These are phyloP conservation scores for Limnephilus auricula DNA, from an alignment of 2,888 invertebrate species.

Conservation along the genomic window DNA sequence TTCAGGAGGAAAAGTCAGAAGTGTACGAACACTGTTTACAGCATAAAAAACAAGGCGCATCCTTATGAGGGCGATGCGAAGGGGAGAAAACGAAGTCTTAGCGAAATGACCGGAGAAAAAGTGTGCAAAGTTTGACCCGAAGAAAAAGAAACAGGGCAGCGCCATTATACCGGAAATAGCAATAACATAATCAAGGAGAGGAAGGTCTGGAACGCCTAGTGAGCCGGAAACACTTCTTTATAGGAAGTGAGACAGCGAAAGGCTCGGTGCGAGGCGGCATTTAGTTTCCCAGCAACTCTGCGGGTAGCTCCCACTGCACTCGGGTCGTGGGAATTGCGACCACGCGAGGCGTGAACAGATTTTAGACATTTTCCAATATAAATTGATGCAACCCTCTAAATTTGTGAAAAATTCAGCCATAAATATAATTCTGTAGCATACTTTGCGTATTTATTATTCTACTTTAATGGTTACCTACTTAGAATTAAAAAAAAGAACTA, in stretches of 20 bases:
- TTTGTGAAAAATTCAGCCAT: not conserved
- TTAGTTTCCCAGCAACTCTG: not conserved
- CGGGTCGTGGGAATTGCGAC: not conserved
- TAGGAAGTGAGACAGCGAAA: slow-evolving; percentile 40
- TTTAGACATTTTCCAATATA: not conserved
- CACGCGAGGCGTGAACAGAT: not conserved
- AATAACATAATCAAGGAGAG: slow-evolving; percentile 61
- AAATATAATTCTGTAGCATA: not conserved
- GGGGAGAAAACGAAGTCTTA: not conserved
- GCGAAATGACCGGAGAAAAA: not conserved
- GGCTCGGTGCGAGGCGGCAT: not conserved
- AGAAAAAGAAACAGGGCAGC: not conserved
- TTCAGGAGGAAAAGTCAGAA: not conserved
- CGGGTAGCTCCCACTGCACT: not conserved
- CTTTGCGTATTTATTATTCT: no score
- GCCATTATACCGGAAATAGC: slow-evolving; percentile 49
- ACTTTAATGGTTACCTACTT: not conserved
- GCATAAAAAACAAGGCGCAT: not conserved
- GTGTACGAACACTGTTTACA: not conserved
- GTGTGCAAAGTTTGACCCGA: not conserved
- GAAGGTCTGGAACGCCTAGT: slow-evolving; percentile 26
- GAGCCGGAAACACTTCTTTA: slow-evolving; percentile 52
- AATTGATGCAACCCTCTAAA: not conserved
- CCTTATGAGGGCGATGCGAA: not conserved
- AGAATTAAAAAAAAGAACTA: no score